Percentiles rank a stretch among this genome's conserved stretches.
These are phyloP conservation scores for Luperina nickerlii DNA, from an alignment of 2,888 invertebrate species.

Conservation along the genomic window DNA sequence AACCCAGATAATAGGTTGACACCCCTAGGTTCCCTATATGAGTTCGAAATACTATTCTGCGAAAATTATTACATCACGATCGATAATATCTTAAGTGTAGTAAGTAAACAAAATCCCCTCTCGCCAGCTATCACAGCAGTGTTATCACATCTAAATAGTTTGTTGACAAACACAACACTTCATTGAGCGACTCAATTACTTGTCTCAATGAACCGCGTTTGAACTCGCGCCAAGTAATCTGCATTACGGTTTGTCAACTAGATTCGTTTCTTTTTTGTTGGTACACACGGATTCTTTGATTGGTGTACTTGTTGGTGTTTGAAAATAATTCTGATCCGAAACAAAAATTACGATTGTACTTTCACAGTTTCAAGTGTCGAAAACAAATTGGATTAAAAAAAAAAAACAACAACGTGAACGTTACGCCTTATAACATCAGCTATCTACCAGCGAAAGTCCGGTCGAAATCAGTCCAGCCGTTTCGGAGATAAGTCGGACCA, in stretches of 20 bases:
- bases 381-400: no score
- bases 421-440: background rate
- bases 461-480: background rate
- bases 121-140: background rate
- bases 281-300: background rate
- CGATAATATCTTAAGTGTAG: background rate
- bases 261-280: constrained; percentile 9
- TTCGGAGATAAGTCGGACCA: background rate
- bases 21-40: background rate
- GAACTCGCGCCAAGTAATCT: constrained; percentile 57
- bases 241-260: constrained; percentile 39
- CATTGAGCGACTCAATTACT: constrained; percentile 42
- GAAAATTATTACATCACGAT: no score
- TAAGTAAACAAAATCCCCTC: background rate
- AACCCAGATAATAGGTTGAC: no score
- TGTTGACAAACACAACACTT: constrained; percentile 57
- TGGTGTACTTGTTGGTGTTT: background rate
- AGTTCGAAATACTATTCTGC: no score
- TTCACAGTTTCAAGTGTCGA: background rate
- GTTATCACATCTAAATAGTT: constrained; percentile 32
- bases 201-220: constrained; percentile 56
- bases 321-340: background rate
- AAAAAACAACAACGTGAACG: no score
- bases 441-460: background rate
- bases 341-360: background rate